Evolutionary conservation across 2,888 invertebrate species (phyloP).

Genomic region (Celastrina argiolus): DNA sequence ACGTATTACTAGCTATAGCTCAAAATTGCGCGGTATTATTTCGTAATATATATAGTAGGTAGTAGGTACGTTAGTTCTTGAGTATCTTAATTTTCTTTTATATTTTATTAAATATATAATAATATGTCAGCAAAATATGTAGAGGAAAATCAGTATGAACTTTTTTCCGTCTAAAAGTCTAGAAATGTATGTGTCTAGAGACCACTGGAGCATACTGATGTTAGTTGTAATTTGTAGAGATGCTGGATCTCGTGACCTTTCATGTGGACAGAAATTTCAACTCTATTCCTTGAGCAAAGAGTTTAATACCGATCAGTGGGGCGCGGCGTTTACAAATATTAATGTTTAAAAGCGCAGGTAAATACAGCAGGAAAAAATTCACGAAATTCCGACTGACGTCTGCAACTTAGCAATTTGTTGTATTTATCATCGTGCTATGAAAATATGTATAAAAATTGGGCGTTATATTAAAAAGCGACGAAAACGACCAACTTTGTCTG

Average conservation of each 20-base stretch:
- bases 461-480: no score
- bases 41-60: no score
- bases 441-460: no score
- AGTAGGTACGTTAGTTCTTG: no score
- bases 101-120: neutral
- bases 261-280: neutral
- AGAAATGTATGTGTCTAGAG: slow-evolving; percentile 16
- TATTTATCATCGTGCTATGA: neutral
- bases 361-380: neutral
- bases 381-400: neutral
- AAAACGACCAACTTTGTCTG: no score
- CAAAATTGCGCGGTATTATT: no score
- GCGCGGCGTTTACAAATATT: neutral
- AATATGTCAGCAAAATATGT: neutral
- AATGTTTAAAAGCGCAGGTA: slow-evolving; percentile 9
- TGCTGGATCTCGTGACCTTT: neutral
- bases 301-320: neutral
- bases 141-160: neutral
- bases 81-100: no score
- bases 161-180: neutral
- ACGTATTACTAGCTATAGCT: neutral
- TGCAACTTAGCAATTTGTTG: neutral
- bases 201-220: slow-evolving; percentile 14
- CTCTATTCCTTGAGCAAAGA: neutral
- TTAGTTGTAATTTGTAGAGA: slow-evolving; percentile 8